Base-by-base conservation (phyloP, 2,113 vertebrate species). In the Chlorocebus sabaeus region DNA sequence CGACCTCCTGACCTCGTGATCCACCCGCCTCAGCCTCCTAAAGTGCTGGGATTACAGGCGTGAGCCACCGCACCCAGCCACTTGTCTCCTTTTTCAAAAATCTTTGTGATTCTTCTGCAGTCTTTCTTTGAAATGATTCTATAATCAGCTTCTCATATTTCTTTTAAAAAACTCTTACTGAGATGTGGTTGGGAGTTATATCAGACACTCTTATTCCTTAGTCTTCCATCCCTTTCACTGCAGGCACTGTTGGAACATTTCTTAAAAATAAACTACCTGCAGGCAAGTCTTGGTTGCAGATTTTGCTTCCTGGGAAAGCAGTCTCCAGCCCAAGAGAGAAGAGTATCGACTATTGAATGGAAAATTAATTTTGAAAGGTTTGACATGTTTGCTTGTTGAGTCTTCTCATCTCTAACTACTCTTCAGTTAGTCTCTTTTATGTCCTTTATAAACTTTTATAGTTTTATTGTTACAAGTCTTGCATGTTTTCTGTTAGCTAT, bases 11-110 rank as follows among this genome's bases (percentile, higher is more conserved):
- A 55, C 52, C 52, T 55, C 52, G 6, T 55, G 18, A 55, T 55
- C 18, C 0, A 2, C 18, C 52, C 18, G 0, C 18, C 52, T 55
- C 18, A 0, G 52, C 52, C 52, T 20, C 6, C 52, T 18, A 55
- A 55, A 55, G 18, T 55, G 52, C 52, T 55, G 18, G 52, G 52
- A 55, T 55, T 55, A 55, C 52, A 20, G 50, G 52, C 0, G 52
- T 55, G 52, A 55, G 52, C 52, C 18, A 55, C 52, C 6, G 6
- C 2, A 2, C 52, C 52, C 0, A 0, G 52, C 18, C 52, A 55
- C 52, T 20, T 55, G 52, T 20, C 18, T 55, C 52, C 52, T 55
- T 55, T 20, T 55, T 55, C 18, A 55, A 55, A 55, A 20, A 55
- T 43, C 32, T 61, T 89, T 61, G 72, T 9, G 9, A 79, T 55